phyloP scores from a whole-genome alignment of 2,888 invertebrate genomes.

The Cephus runcator region DNA sequence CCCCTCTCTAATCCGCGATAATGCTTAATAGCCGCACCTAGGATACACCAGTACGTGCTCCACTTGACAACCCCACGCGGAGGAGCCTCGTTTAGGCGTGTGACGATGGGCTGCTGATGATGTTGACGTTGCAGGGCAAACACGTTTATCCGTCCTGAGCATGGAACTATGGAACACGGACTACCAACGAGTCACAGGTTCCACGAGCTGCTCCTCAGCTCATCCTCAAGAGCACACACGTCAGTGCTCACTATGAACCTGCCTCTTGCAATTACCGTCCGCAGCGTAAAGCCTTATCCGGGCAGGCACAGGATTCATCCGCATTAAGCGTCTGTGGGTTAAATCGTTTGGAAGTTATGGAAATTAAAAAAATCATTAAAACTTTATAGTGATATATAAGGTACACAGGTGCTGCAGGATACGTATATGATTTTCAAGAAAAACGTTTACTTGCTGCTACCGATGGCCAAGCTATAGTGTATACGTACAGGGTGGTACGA shows the following conservation, averaged over 20 bases:
- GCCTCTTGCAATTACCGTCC: not conserved
- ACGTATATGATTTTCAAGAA: not conserved
- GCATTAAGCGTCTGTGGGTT: not conserved
- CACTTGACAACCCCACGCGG: not conserved
- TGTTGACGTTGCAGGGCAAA: not conserved
- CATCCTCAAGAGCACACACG: not conserved
- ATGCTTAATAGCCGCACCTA: slow-evolving; percentile 28
- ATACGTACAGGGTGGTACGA: not conserved
- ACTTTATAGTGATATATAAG: not conserved
- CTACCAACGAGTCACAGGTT: not conserved
- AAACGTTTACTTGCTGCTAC: not conserved
- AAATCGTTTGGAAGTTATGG: not conserved
- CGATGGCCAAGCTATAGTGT: not conserved
- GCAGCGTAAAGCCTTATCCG: not conserved
- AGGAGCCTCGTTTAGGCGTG: not conserved
- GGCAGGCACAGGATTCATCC: not conserved
- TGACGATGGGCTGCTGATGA: not conserved
- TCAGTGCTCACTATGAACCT: not conserved
- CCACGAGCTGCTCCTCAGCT: not conserved
- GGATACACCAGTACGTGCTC: not conserved
- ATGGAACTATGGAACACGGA: not conserved
- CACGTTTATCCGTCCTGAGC: slow-evolving; percentile 1
- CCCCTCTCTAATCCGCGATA: slow-evolving; percentile 27
- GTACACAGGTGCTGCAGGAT: not conserved
- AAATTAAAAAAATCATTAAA: not conserved